Evolutionary conservation across 2,888 invertebrate genomes (phyloP).

Genomic region (Hyalella azteca): DNA sequence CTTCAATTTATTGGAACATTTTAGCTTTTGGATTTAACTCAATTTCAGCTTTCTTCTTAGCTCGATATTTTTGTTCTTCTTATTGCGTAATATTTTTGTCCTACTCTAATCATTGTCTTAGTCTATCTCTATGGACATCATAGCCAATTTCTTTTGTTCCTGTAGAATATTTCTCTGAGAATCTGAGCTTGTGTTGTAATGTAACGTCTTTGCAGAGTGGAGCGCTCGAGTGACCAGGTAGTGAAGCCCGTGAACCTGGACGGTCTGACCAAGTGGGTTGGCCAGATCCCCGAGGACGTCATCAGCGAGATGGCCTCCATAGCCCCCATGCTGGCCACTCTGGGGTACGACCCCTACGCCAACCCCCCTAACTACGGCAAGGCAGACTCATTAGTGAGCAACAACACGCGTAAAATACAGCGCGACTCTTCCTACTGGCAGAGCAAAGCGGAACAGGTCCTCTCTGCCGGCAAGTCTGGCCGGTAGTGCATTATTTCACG

Average conservation of each 20-base stretch:
- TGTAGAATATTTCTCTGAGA: too few species aligned
- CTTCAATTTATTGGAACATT: too few species aligned
- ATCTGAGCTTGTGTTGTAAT: constrained; percentile 59
- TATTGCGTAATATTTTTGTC: too few species aligned
- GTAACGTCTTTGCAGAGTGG: constrained; percentile 82
- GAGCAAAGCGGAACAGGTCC: constrained; percentile 47
- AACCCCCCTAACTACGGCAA: constrained; percentile 93
- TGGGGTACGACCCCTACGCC: constrained; percentile 93
- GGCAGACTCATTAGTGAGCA: constrained; percentile 53
- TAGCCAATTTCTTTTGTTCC: not conserved
- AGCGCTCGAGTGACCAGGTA: constrained; percentile 97
- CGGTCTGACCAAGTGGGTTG: constrained; percentile 91
- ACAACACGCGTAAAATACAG: constrained; percentile 54
- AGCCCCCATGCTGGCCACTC: constrained; percentile 89
- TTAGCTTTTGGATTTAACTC: too few species aligned
- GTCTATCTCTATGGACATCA: too few species aligned
- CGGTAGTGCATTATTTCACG: constrained; percentile 1
- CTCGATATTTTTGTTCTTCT: too few species aligned
- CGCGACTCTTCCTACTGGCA: constrained; percentile 52
- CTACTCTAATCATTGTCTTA: too few species aligned
- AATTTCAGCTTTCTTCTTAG: too few species aligned
- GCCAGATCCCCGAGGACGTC: constrained; percentile 87
- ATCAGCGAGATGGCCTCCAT: constrained; percentile 88
- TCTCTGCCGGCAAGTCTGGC: constrained; percentile 19
- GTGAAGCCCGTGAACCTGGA: constrained; percentile 97